phyloP scores from a whole-genome alignment of 2,797 vertebrate species.

The Mus spretus region DNA sequence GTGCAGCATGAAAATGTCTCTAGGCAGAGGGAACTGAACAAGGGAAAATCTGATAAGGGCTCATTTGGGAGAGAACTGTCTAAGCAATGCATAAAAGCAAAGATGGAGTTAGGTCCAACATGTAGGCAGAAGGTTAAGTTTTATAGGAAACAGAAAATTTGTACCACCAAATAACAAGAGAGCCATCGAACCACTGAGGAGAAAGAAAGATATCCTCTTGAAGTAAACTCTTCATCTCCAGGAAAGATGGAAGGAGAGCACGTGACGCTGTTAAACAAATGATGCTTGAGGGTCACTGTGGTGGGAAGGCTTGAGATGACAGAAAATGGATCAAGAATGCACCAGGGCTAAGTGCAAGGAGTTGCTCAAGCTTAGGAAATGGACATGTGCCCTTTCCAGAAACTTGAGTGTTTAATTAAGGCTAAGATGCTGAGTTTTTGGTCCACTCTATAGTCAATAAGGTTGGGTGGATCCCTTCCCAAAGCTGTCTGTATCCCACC shows the following conservation, averaged over 20 bases:
- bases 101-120: neutral
- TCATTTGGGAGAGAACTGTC: neutral
- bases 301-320: neutral
- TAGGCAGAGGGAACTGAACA: neutral
- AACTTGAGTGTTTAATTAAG: neutral
- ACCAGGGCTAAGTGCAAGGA: neutral
- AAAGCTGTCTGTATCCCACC: neutral
- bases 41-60: neutral
- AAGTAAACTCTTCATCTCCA: neutral
- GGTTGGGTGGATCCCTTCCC: neutral
- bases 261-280: accelerated
- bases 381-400: neutral
- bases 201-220: neutral
- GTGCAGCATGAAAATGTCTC: neutral
- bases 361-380: neutral
- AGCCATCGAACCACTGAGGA: too few species aligned
- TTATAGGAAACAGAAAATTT: neutral
- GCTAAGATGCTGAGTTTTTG: neutral
- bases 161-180: neutral
- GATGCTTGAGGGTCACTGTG: neutral
- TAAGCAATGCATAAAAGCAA: neutral
- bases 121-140: neutral
- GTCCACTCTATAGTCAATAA: neutral
- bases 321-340: neutral
- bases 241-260: neutral